phyloP scores from a whole-genome alignment of 2,113 vertebrate genomes.

The Siphamia tubifer region DNA sequence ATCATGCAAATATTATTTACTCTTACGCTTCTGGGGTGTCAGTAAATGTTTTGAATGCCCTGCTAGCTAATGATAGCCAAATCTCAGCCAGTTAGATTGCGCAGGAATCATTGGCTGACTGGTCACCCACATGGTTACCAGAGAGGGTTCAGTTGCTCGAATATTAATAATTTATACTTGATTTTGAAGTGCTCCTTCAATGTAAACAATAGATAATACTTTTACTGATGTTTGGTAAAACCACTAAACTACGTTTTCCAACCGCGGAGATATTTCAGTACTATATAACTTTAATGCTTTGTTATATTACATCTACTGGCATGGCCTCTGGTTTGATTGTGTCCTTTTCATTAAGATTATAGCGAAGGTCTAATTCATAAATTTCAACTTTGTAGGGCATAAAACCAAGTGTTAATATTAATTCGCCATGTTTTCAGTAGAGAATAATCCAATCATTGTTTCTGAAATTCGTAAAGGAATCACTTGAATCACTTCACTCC shows the following conservation, averaged over 20 bases:
- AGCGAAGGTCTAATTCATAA: too few species aligned
- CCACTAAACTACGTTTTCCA: background rate
- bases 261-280: background rate
- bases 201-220: background rate
- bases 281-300: too few species aligned
- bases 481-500: too few species aligned
- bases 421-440: too few species aligned
- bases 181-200: background rate
- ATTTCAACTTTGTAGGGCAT: too few species aligned
- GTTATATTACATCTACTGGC: too few species aligned
- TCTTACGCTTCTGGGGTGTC: background rate
- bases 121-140: conserved; percentile 63
- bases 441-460: too few species aligned
- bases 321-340: too few species aligned
- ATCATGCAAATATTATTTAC: background rate
- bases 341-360: too few species aligned
- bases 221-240: background rate
- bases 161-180: background rate
- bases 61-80: conserved; percentile 38
- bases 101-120: conserved; percentile 53
- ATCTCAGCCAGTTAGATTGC: conserved; percentile 58
- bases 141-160: background rate
- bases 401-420: too few species aligned
- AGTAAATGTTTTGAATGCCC: background rate
- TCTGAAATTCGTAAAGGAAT: too few species aligned